phyloP scores from a whole-genome alignment of 1,140 invertebrate species.

The Drosophila chauvacae region DNA sequence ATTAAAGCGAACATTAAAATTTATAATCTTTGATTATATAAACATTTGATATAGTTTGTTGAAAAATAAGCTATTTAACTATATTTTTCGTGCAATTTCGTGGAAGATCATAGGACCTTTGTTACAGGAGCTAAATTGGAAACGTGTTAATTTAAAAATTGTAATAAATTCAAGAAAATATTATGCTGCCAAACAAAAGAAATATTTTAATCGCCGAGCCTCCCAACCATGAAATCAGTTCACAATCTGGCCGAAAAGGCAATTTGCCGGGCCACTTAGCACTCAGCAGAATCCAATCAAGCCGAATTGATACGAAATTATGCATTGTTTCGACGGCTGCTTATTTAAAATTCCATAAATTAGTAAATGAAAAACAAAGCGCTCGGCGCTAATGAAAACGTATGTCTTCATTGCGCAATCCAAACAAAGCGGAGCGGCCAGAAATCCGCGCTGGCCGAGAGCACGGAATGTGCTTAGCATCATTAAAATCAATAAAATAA shows the following conservation, averaged over 20 bases:
- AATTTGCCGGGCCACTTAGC: slow-evolving; percentile 41
- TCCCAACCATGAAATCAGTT: slow-evolving; percentile 13
- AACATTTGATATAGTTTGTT: neutral
- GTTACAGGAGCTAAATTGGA: neutral
- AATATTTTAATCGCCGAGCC: neutral
- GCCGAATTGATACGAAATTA: slow-evolving; percentile 37
- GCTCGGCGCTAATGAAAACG: slow-evolving; percentile 70
- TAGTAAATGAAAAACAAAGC: slow-evolving; percentile 60
- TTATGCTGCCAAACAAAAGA: neutral
- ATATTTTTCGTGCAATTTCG: neutral
- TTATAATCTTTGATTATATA: neutral
- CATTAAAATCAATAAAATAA: slow-evolving; percentile 82
- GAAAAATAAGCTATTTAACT: neutral
- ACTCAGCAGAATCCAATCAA: slow-evolving; percentile 39
- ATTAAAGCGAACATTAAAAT: neutral
- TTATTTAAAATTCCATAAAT: slow-evolving; percentile 79
- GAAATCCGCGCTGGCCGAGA: slow-evolving; percentile 44
- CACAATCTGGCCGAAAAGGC: slow-evolving; percentile 10
- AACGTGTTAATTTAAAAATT: neutral
- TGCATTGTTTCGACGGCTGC: slow-evolving; percentile 40
- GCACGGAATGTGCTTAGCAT: slow-evolving; percentile 73
- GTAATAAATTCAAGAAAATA: neutral
- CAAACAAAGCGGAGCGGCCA: slow-evolving; percentile 42
- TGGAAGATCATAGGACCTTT: too few relatives aligned
- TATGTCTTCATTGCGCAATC: slow-evolving; percentile 72